Base-by-base conservation (phyloP, 2,888 invertebrate species). In the Phania funesta region DNA sequence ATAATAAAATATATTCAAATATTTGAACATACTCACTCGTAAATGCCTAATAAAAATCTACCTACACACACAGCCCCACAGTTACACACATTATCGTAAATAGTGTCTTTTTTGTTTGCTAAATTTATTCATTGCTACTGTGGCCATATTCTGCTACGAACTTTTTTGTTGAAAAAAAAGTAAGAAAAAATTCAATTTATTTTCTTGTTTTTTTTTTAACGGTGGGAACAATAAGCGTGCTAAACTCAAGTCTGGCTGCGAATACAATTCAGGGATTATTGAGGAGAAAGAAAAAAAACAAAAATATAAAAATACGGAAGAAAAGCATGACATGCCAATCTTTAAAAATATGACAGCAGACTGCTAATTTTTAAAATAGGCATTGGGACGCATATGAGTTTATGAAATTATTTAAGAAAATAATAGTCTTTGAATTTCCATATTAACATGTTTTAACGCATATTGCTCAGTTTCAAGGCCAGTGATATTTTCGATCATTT, bases 1-100 rank as follows among this genome's bases (percentile, higher is more conserved):
- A 76, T 48, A 73, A 73, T 52, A 70, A 77, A 77, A 70, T 58
- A 54, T 22, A 68, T 54, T 71, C 22, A 58, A 71, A 70, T 46
- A 16, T 56, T 32, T 68, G 22, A 56, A 41, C 41, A n/a, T n/a
- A n/a, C n/a, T n/a, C n/a, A n/a, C n/a, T n/a, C n/a, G n/a, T n/a
- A 48, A 8, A 64, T 29, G 26, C 7, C n/a, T 16, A 62, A 46
- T 29, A 29, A 26, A 50, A 48, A 67, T 38, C 11, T 38, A n/a
- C n/a, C 18, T 29, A 52, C 18, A 54, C 32, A 11, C 4, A n/a
- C n/a, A n/a, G n/a, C 13, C 11, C 11, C 20, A 54, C 20, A 58
- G 22, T 3, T 41, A 41, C 22, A 35, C 9, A 38, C 13, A 18
- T 32, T 18, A 44, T 16, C 7, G 5, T 44, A 16, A 44, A 44